Percentiles rank a stretch among this genome's conserved stretches.
Conservation (phyloP, 2,888 invertebrate species). For the Perizoma flavofasciatum region DNA sequence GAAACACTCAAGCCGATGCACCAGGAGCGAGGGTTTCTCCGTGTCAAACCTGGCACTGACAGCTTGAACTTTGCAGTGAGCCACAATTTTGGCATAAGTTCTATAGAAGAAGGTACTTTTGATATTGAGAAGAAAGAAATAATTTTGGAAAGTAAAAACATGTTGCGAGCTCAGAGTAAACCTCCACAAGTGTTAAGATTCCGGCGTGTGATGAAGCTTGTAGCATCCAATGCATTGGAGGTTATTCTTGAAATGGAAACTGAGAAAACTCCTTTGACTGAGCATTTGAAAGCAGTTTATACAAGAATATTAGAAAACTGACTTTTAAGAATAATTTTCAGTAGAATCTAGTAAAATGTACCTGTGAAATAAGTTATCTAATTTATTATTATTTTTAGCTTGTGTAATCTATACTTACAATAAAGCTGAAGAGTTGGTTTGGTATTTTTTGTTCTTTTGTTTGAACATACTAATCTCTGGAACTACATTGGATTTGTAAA, state of each 20-base stretch:
- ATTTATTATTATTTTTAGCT: too few species aligned
- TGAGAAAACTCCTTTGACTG: slow-evolving; percentile 74
- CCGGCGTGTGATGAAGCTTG: slow-evolving; percentile 62
- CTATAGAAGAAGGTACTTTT: slow-evolving; percentile 82
- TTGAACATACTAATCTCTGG: too few species aligned
- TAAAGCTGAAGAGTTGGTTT: too few species aligned
- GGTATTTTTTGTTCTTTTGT: too few species aligned
- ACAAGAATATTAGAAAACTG: slow-evolving; percentile 48
- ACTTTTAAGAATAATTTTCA: background rate
- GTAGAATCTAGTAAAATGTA: too few species aligned
- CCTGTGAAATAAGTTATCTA: too few species aligned
- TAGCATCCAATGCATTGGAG: slow-evolving; percentile 64
- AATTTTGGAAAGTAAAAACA: slow-evolving; percentile 70
- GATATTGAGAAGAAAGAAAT: slow-evolving; percentile 72
- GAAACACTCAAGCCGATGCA: slow-evolving; percentile 84
- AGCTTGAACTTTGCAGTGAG: slow-evolving; percentile 81
- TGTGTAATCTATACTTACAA: too few species aligned
- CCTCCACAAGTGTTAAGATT: slow-evolving; percentile 78
- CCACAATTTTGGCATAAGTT: slow-evolving; percentile 85
- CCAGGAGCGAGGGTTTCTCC: slow-evolving; percentile 85
- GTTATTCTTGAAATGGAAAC: slow-evolving; percentile 82
- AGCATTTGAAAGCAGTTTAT: slow-evolving; percentile 83
- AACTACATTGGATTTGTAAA: too few species aligned
- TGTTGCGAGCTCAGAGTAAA: slow-evolving; percentile 64
- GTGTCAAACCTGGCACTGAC: slow-evolving; percentile 81